These are phyloP conservation scores for Pantala flavescens DNA, from an alignment of 1,140 invertebrate genomes.

Conservation along the genomic window DNA sequence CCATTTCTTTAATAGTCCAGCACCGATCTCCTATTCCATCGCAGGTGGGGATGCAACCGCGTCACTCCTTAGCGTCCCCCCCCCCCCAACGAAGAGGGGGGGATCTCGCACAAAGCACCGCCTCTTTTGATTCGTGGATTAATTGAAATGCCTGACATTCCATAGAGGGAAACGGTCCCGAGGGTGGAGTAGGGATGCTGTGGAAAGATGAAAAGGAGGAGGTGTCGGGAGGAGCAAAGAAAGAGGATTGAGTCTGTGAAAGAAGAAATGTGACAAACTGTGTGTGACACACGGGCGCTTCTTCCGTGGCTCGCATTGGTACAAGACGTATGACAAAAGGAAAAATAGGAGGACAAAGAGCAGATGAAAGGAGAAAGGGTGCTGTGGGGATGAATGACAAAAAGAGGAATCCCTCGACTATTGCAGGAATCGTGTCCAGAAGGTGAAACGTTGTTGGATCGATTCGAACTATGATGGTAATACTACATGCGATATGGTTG, in stretches of 20 bases:
- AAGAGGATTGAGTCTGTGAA: neutral
- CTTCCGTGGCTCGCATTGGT: too few relatives aligned
- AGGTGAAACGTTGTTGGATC: too few relatives aligned
- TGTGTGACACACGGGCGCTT: too few relatives aligned
- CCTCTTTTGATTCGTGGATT: slow-evolving; percentile 9
- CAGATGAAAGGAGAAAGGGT: neutral
- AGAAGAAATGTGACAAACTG: neutral
- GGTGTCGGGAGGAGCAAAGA: neutral
- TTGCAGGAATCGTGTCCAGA: too few relatives aligned
- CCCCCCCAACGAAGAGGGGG: neutral
- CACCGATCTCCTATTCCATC: too few relatives aligned
- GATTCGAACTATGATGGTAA: too few relatives aligned
- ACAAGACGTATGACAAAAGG: neutral
- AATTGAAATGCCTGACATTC: slow-evolving; percentile 9
- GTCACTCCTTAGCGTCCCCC: too few relatives aligned
- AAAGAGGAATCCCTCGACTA: neutral
- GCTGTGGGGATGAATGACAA: neutral
- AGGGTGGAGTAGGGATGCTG: neutral
- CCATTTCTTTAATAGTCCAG: too few relatives aligned
- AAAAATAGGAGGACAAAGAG: neutral
- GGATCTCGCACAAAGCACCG: neutral
- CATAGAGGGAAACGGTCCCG: neutral
- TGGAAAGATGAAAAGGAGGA: neutral
- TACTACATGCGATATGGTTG: too few relatives aligned
- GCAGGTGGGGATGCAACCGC: neutral